Evolutionary conservation across 2,888 invertebrate genomes (phyloP), one percentile per base, ranked within the genome.

Genomic region (Drosophila histrio): DNA sequence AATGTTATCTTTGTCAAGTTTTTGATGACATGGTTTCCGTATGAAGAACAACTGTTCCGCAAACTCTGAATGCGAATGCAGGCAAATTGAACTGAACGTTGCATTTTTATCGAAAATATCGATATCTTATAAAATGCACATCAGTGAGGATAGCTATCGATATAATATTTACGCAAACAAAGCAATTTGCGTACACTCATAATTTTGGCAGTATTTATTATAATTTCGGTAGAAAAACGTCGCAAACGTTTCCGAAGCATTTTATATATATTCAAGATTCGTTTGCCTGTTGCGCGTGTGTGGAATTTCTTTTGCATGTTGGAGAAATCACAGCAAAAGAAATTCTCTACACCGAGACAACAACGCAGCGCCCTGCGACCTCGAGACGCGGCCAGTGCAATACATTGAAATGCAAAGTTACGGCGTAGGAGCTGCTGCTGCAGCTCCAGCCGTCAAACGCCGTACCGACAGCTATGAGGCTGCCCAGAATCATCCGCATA

Each of bases 401-500:
- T 77, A 61, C 36, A 79, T 87, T 67, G 85, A 85, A 52, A 85
- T 85, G 85, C 67, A 86, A 54, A 88, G 58, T 47, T 88, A 83
- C 84, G 85, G 88, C 72, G 64, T 53, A 68, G 84, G 83, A 64
- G 83, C 64, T 60, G 66, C 70, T 49, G 60, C 69, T 32, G 72
- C 72, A 38, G 72, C 83, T 72, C 79, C 86, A 72, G 70, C 72
- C 68, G 80, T 81, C 34, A 83, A 86, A 49, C 87, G 87, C 69
- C 84, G 84, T 71, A 85, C 84, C 39, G 85, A 84, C 52, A 84
- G 84, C 70, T 84, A 84, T 47, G 80, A 82, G 30, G 84, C 86
- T 49, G 84, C 84, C n/a, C 84, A 84, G 43, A 52, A 72, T 32
- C 79, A 84, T 15, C 84, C 85, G 11, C 74, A 75, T 3, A 65